Evolutionary conservation across 2,113 vertebrate species (phyloP), one percentile per base, ranked within the genome.

Genomic region (Pterocles burchelli): DNA sequence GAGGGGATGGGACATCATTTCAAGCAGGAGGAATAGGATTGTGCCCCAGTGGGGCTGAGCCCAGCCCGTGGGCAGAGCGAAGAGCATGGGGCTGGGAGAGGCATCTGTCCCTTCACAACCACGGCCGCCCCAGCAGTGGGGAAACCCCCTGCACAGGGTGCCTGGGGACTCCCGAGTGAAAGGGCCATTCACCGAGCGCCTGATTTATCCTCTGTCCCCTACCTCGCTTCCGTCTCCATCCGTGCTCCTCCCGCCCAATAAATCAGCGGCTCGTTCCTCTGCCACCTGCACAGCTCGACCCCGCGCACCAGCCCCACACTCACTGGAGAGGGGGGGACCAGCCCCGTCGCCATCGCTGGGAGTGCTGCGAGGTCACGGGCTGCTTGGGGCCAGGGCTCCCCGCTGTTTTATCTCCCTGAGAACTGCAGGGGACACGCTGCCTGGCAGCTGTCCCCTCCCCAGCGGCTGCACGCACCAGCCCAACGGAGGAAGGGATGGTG

Each of bases 321-420:
- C 71, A 75, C 33, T 93, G 93, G 63, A 58, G 67, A 84, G 26
- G 36, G 76, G 76, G 76, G 46, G 26, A 79, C 70, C 65, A 73
- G 59, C 61, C 79, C 89, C 2, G 5, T 87, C 88, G 81, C 67
- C 86, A 43, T n/a, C 78, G 59, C 41, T 0, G 0, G 78, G 75
- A 89, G 75, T 80, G 90, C 38, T 11, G 93, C 95, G 94, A 57
- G 95, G 96, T 98, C 97, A 95, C 49, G 15, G 90, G 51, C 77
- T 89, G 96, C 70, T 86, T 67, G 86, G 80, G 57, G 36, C 89
- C 7, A 31, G 33, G 63, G 41, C 55, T 89, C 26, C 73, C 97
- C 71, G 71, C 97, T 96, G 95, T 97, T 98, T 98, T 98, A 97
- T 98, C 96, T 97, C 95, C 96, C 95, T 97, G 96, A 97, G 98